Conservation (phyloP, 2,888 invertebrate genomes). For the Didymodactylos carnosus region DNA sequence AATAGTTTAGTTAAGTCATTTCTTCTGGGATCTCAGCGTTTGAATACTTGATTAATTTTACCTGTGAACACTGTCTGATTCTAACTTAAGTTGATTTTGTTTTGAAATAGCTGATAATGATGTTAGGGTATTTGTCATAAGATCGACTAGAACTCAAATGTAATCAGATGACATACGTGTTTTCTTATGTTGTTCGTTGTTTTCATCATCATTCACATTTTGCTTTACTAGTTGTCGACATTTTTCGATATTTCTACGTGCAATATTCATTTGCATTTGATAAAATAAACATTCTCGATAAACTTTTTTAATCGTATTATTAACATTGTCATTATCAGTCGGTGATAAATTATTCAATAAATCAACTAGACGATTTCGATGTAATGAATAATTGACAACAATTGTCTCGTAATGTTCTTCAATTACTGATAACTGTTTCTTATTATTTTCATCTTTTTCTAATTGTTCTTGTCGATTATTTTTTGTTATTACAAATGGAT, state of each 20-base stretch:
- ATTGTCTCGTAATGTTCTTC: background rate
- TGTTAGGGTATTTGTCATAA: background rate
- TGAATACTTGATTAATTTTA: no score
- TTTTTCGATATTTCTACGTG: background rate
- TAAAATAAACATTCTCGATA: background rate
- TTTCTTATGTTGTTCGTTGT: background rate
- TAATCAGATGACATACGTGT: background rate
- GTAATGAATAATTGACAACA: background rate
- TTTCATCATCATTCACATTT: background rate
- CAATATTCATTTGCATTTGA: background rate
- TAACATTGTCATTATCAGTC: background rate
- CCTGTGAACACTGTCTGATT: no score
- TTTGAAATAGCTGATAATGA: background rate
- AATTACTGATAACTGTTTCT: background rate
- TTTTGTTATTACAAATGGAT: constrained; percentile 5
- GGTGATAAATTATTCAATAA: background rate
- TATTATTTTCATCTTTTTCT: background rate
- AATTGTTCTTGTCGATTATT: background rate
- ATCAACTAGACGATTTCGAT: background rate
- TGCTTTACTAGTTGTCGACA: background rate
- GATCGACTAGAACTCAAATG: background rate
- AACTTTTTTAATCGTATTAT: background rate
- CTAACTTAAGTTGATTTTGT: no score
- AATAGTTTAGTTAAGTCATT: background rate
- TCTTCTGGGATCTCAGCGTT: no score